Percentiles rank a stretch among this genome's conserved stretches.
Conservation (phyloP, 2,888 invertebrate genomes). For the Fragum whitleyi region DNA sequence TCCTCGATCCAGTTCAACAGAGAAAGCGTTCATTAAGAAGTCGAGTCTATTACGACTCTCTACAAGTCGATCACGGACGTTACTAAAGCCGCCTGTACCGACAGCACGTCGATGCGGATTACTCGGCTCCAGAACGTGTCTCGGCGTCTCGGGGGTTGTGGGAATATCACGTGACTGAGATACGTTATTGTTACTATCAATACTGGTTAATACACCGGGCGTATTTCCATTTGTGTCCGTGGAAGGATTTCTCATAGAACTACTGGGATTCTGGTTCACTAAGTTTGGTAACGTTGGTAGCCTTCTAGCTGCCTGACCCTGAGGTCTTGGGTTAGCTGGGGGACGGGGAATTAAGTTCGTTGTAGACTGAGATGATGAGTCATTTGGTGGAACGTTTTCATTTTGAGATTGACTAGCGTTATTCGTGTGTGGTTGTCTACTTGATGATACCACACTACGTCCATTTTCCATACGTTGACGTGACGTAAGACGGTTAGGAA, state of each 20-base stretch:
- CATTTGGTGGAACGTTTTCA: neutral
- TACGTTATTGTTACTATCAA: conserved; percentile 47
- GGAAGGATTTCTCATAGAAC: conserved; percentile 19
- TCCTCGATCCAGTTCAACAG: conserved; percentile 76
- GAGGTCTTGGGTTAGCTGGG: conserved; percentile 60
- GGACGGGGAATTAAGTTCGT: conserved; percentile 63
- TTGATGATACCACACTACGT: conserved; percentile 6
- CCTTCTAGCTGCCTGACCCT: conserved; percentile 56
- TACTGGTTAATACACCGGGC: conserved; percentile 21
- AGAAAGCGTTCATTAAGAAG: conserved; percentile 75
- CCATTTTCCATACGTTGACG: conserved; percentile 60
- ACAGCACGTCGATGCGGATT: conserved; percentile 30
- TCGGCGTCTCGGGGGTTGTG: conserved; percentile 28
- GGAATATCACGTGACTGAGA: conserved; percentile 2
- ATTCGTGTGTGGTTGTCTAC: neutral
- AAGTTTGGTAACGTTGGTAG: conserved; percentile 70
- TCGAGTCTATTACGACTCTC: conserved; percentile 78
- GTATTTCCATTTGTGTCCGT: conserved; percentile 27
- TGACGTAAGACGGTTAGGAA: conserved; percentile 48
- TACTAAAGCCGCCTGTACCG: conserved; percentile 52
- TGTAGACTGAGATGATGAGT: neutral
- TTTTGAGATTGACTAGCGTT: conserved; percentile 7
- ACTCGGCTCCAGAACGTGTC: conserved; percentile 23
- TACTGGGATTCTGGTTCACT: conserved; percentile 47
- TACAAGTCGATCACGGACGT: conserved; percentile 74